Evolutionary conservation across 2,113 vertebrate genomes (phyloP).

Genomic region (Orcinus orca): DNA sequence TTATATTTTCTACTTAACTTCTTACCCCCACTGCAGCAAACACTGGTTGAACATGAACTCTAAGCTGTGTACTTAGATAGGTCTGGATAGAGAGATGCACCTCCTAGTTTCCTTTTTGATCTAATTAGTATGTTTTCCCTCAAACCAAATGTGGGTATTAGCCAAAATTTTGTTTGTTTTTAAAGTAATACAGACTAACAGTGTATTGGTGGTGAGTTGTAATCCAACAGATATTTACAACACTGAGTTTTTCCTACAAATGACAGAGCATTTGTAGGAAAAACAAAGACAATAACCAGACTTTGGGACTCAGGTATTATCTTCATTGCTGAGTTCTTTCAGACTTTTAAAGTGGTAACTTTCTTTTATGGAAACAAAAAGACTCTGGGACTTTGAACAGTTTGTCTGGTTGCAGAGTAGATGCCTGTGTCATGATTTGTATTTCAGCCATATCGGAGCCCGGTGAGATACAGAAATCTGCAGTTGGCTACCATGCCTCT

Average conservation of each 20-base stretch:
- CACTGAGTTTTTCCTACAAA: not conserved
- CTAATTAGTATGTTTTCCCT: not conserved
- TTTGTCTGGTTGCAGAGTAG: not conserved
- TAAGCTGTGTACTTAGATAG: fast-evolving
- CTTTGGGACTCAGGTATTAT: not conserved
- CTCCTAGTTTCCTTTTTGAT: not conserved
- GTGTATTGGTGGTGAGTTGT: not conserved
- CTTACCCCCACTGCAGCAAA: not conserved
- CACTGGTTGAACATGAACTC: not conserved
- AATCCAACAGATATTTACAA: not conserved
- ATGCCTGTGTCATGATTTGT: not conserved
- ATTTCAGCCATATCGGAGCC: not conserved
- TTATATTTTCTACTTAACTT: not conserved
- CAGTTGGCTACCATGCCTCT: not conserved
- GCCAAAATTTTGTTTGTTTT: not conserved
- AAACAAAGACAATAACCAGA: fast-evolving
- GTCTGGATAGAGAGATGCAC: not conserved
- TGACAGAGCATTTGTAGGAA: not conserved
- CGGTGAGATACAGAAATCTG: not conserved
- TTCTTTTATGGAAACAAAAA: not conserved
- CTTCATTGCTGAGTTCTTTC: not conserved
- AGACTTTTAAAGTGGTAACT: not conserved
- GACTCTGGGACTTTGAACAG: not conserved
- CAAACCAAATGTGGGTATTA: not conserved
- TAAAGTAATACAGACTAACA: not conserved